Evolutionary conservation across 1,140 invertebrate species (phyloP), one percentile per base, ranked within the genome.

Genomic region (Mycetomoellerius zeteki): DNA sequence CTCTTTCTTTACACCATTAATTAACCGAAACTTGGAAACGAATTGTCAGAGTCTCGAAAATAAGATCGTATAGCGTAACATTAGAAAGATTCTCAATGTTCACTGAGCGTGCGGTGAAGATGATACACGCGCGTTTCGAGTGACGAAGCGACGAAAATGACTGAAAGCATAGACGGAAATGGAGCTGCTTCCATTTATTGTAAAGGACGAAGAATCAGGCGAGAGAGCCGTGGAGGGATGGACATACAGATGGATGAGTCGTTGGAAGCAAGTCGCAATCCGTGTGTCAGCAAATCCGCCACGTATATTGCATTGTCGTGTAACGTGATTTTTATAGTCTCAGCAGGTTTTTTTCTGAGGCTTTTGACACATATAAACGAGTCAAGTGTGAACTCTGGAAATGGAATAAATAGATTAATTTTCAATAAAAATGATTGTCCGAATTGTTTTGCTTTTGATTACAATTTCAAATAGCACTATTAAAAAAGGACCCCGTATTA

Each of bases 21-120:
- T 88, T 87, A 69, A 21, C 16, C 27, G 12, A 75, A 72, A 89
- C 37, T 77, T 89, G 16, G 24, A 56, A 72, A 64, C 54, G 14
- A 72, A 62, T 43, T 69, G 67, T 37, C 43, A 33, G 21, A 30
- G 52, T 54, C 2, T 43, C 37, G 76, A 30, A 76, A 62, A 30
- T 24, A 8, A 19, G 30, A 30, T 50, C 19, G 33, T 4, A 52
- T n/a, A 16, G n/a, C 8, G n/a, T 16, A 16, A 43, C 33, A n/a
- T 30, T 14, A 64, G 56, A 64, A 64, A 85, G 3, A 72, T 76
- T 58, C 47, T 19, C 69, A 27, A 12, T 0, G 75, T 12, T 12
- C 2, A 69, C 3, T 37, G 78, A 56, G n/a, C 27, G 19, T 82
- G 14, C 37, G n/a, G 3, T 65, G 54, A 82, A 60, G 73, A 47